A percentile compares a stretch with the other conserved stretches of the same genome.
These are phyloP conservation scores for Chrysopilus asiliformis DNA, from an alignment of 2,888 invertebrate species.

Conservation along the genomic window DNA sequence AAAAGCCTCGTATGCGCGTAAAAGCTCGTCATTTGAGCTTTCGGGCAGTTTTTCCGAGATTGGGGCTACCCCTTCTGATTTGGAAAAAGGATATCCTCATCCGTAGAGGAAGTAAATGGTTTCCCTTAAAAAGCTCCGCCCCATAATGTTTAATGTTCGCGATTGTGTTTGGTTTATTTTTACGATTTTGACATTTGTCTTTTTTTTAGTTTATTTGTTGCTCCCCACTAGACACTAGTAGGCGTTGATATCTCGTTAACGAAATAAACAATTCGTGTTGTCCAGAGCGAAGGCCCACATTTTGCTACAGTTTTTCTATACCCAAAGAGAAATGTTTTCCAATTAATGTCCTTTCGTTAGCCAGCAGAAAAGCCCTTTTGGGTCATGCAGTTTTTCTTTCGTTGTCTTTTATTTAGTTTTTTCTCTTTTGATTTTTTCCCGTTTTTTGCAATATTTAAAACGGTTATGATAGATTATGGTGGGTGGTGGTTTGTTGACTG, in stretches of 20 bases:
- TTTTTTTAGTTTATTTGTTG: constrained; percentile 7
- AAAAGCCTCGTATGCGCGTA: too few species aligned
- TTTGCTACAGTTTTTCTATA: constrained; percentile 7
- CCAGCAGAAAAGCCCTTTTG: constrained; percentile 5
- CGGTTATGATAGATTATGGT: too few species aligned
- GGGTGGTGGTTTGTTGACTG: too few species aligned
- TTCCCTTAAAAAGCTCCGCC: constrained; percentile 5
- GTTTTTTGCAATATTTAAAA: too few species aligned
- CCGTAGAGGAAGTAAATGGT: constrained; percentile 14
- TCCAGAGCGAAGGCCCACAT: constrained; percentile 9
- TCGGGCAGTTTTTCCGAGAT: too few species aligned
- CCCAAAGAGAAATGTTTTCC: constrained; percentile 8
- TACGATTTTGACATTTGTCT: constrained; percentile 4
- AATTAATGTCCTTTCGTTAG: constrained; percentile 13
- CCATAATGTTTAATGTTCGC: background rate
- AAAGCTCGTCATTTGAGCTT: too few species aligned
- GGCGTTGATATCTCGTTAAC: constrained; percentile 16
- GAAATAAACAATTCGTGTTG: constrained; percentile 13
- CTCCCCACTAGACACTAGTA: constrained; percentile 12
- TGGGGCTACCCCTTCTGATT: too few species aligned
- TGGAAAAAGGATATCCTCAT: too few species aligned
- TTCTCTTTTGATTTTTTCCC: too few species aligned
- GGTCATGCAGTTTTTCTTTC: constrained; percentile 11
- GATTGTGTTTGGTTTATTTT: constrained; percentile 2
- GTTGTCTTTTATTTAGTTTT: too few species aligned